Evolutionary conservation across 1,140 invertebrate species (phyloP).

Genomic region (Penaeus indicus): DNA sequence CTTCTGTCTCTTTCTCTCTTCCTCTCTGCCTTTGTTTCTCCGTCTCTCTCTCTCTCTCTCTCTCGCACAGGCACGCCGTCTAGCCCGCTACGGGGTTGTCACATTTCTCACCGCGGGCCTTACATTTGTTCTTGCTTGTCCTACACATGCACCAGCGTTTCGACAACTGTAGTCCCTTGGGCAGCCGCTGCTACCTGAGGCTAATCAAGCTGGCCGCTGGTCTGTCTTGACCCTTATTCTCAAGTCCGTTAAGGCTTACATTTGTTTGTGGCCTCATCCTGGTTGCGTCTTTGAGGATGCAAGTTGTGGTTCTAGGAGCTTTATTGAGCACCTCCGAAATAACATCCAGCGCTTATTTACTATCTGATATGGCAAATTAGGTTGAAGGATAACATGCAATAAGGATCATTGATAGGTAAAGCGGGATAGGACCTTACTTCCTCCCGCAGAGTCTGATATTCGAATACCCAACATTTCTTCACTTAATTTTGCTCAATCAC

Average conservation of each 20-base stretch:
- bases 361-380: constrained; percentile 57
- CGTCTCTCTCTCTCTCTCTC: not conserved
- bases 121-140: constrained; percentile 64
- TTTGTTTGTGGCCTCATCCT: not conserved
- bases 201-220: constrained; percentile 41
- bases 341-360: constrained; percentile 63
- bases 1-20: constrained; percentile 38
- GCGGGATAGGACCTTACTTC: constrained; percentile 58
- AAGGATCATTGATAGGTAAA: constrained; percentile 47
- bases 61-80: not conserved
- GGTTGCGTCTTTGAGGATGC: constrained; percentile 48
- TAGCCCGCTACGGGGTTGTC: not conserved
- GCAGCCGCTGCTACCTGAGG: constrained; percentile 37
- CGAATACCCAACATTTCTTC: constrained; percentile 65
- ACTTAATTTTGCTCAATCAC: constrained; percentile 66
- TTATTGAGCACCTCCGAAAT: constrained; percentile 65
- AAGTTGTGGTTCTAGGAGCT: constrained; percentile 46
- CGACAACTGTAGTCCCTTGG: constrained; percentile 53
- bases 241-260: constrained; percentile 31
- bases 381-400: constrained; percentile 61
- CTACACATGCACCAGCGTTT: constrained; percentile 59
- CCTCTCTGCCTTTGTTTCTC: constrained; percentile 12
- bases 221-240: constrained; percentile 37
- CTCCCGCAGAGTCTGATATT: constrained; percentile 51
- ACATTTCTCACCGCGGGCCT: constrained; percentile 45